A percentile compares a stretch with the other conserved stretches of the same genome.
Evolutionary conservation across 2,797 vertebrate species (phyloP).

Genomic region (Gallirallus australis): DNA sequence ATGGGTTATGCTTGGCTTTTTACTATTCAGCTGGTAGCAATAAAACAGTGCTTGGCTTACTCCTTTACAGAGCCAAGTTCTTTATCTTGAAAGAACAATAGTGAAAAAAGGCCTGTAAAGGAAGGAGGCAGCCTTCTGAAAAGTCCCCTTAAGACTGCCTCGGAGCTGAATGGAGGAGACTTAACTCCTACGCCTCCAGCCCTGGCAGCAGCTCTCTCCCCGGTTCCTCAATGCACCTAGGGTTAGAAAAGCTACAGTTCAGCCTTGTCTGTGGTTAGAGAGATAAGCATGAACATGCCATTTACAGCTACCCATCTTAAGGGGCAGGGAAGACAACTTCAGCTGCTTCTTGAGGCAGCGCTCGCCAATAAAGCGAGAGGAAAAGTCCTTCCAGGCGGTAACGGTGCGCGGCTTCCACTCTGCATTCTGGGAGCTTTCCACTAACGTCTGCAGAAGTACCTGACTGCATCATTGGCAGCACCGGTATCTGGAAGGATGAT

Average conservation of each 20-base stretch:
- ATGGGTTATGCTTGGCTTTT: conserved; percentile 61
- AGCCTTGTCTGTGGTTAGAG: neutral
- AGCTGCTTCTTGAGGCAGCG: neutral
- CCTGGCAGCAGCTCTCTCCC: neutral
- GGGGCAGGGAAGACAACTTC: neutral
- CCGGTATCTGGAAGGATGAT: neutral
- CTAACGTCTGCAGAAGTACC: neutral
- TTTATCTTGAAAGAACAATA: conserved; percentile 65
- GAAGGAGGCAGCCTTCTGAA: conserved; percentile 49
- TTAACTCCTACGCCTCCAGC: conserved; percentile 27
- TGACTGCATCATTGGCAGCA: neutral
- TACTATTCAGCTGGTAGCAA: conserved; percentile 65
- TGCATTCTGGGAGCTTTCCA: neutral
- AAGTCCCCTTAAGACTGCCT: conserved; percentile 45
- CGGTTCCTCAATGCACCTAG: fast-evolving
- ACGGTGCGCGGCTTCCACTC: neutral
- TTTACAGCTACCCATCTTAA: neutral
- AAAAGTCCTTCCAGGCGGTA: neutral
- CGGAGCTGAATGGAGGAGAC: neutral
- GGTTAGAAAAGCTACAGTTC: neutral
- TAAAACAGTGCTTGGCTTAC: conserved; percentile 53
- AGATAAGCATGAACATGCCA: neutral
- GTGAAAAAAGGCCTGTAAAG: conserved; percentile 50
- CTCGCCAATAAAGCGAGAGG: neutral
- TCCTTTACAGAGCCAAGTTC: conserved; percentile 43